Conservation (phyloP, 2,888 invertebrate species). For the Adelphocoris suturalis region DNA sequence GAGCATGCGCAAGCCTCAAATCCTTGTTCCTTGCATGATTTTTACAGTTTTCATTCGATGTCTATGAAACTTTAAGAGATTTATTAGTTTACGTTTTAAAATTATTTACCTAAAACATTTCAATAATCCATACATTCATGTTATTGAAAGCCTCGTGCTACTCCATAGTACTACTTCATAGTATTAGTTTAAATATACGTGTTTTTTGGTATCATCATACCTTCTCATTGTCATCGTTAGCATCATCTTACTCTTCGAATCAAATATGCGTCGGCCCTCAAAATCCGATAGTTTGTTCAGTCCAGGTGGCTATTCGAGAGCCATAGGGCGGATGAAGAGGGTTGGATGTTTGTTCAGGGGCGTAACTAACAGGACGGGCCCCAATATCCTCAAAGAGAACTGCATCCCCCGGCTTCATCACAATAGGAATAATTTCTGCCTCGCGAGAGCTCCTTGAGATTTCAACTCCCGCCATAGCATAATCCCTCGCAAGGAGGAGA, state of each 20-base stretch:
- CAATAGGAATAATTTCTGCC: constrained; percentile 13
- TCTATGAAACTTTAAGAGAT: too few species aligned
- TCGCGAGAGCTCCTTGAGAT: constrained; percentile 31
- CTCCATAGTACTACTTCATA: too few species aligned
- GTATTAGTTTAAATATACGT: too few species aligned
- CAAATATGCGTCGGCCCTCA: not conserved
- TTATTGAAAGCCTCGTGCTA: too few species aligned
- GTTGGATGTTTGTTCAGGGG: constrained; percentile 33
- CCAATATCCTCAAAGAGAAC: constrained; percentile 14
- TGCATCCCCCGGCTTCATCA: not conserved
- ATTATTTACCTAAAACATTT: too few species aligned
- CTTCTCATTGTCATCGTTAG: too few species aligned
- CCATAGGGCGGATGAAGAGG: constrained; percentile 13
- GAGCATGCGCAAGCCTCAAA: too few species aligned
- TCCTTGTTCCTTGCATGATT: too few species aligned
- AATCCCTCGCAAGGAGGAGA: not conserved
- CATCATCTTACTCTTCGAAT: not conserved
- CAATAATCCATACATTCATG: too few species aligned
- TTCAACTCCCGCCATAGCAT: not conserved
- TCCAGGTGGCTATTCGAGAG: constrained; percentile 18
- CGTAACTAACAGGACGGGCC: constrained; percentile 29
- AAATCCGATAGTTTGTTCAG: constrained; percentile 24
- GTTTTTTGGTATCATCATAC: too few species aligned
- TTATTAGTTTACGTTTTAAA: too few species aligned
- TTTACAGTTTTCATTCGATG: too few species aligned